These are phyloP conservation scores for Dryobota labecula DNA, from an alignment of 2,888 invertebrate genomes.

Conservation along the genomic window DNA sequence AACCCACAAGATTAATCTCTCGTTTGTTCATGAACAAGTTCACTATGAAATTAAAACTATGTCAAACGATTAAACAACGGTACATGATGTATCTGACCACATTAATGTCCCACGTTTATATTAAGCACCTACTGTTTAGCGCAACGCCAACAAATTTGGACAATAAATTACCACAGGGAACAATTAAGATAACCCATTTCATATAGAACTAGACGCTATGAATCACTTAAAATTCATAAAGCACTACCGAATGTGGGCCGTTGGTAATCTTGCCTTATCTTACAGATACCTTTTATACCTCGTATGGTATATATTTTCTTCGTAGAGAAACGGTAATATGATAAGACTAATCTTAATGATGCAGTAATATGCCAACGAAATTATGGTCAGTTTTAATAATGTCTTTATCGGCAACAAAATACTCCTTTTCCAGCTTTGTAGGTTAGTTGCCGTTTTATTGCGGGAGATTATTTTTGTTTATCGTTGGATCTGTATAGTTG, in stretches of 20 bases:
- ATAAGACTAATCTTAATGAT: constrained; percentile 85
- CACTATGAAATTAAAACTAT: constrained; percentile 58
- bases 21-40: constrained; percentile 41
- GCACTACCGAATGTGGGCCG: constrained; percentile 82
- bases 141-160: constrained; percentile 64
- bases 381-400: constrained; percentile 79
- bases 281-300: constrained; percentile 73
- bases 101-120: constrained; percentile 64
- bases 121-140: constrained; percentile 66
- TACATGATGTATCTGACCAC: constrained; percentile 62
- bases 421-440: constrained; percentile 77
- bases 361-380: constrained; percentile 77
- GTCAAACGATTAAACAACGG: constrained; percentile 60
- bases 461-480: constrained; percentile 76
- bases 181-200: constrained; percentile 83
- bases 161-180: constrained; percentile 71
- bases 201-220: constrained; percentile 75
- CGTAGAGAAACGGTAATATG: constrained; percentile 77
- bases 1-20: constrained; percentile 41
- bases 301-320: constrained; percentile 80
- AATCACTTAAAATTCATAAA: constrained; percentile 82
- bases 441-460: constrained; percentile 77
- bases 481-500: constrained; percentile 65
- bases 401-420: constrained; percentile 81
- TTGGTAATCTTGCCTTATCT: constrained; percentile 81